A percentile compares a stretch with the other conserved stretches of the same genome.
These are phyloP conservation scores for Erpobdella octoculata DNA, from an alignment of 2,888 invertebrate genomes.

Conservation along the genomic window DNA sequence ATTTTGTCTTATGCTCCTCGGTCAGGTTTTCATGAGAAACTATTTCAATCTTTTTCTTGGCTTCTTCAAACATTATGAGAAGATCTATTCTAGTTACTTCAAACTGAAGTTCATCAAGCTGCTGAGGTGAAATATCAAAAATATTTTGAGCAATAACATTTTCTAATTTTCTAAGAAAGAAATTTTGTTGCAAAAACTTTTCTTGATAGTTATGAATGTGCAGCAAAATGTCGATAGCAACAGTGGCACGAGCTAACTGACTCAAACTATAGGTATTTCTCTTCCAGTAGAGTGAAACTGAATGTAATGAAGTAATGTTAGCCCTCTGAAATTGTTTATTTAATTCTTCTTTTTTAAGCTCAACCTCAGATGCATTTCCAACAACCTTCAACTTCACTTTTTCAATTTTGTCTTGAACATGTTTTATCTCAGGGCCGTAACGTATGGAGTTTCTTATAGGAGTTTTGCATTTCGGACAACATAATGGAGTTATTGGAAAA, in stretches of 20 bases:
- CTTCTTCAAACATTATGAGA: background rate
- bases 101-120: slow-evolving; percentile 28
- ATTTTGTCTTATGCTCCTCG: background rate
- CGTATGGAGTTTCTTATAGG: slow-evolving; percentile 58
- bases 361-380: background rate
- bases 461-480: slow-evolving; percentile 60
- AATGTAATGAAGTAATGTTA: too few relatives aligned
- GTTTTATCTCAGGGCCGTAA: slow-evolving; percentile 57
- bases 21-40: background rate
- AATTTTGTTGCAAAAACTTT: background rate
- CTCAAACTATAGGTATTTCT: background rate
- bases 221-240: background rate
- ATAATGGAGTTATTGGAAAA: slow-evolving; percentile 39
- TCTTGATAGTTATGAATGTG: too few relatives aligned
- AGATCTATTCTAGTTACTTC: slow-evolving; percentile 27
- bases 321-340: too few relatives aligned
- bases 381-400: slow-evolving; percentile 41
- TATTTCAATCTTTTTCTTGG: background rate
- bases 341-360: too few relatives aligned
- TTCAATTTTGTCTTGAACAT: slow-evolving; percentile 49
- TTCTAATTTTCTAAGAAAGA: background rate
- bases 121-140: slow-evolving; percentile 27
- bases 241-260: background rate
- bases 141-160: background rate
- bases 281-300: background rate